Conservation (phyloP, 1,140 invertebrate genomes). For the Acromyrmex echinatior region DNA sequence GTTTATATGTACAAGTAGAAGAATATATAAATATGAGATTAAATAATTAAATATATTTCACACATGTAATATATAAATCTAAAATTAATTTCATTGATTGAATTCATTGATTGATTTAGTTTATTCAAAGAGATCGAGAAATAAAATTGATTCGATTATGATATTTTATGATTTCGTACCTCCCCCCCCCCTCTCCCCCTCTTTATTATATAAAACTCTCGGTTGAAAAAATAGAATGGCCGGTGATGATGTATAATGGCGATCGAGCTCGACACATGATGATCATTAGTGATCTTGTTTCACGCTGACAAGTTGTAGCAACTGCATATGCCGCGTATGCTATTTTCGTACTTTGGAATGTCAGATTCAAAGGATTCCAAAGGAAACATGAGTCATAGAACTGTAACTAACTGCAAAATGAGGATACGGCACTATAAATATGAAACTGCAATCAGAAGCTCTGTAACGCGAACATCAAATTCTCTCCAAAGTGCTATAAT, state of each 20-base stretch:
- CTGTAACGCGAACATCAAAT: neutral
- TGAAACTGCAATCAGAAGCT: neutral
- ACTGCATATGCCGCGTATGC: conserved; percentile 67
- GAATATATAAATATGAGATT: neutral
- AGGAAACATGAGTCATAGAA: neutral
- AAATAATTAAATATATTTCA: conserved; percentile 7
- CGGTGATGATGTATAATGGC: conserved; percentile 76
- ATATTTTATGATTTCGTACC: conserved; percentile 41
- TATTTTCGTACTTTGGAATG: conserved; percentile 76
- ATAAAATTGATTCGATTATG: neutral
- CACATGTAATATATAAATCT: neutral
- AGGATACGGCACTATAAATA: neutral
- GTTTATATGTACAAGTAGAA: neutral
- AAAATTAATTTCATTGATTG: conserved; percentile 2
- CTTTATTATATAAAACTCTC: conserved; percentile 56
- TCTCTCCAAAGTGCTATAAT: too few relatives aligned
- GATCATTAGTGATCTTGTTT: conserved; percentile 72
- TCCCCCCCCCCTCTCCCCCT: neutral
- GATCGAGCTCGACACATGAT: conserved; percentile 75
- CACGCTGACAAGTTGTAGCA: conserved; percentile 76
- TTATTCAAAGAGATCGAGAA: neutral
- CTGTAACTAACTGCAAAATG: neutral
- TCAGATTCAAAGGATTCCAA: conserved; percentile 25
- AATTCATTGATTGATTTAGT: conserved; percentile 10
- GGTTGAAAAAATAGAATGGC: conserved; percentile 75